Base-by-base conservation (phyloP, 2,888 invertebrate genomes). In the Parelbella ahira region DNA sequence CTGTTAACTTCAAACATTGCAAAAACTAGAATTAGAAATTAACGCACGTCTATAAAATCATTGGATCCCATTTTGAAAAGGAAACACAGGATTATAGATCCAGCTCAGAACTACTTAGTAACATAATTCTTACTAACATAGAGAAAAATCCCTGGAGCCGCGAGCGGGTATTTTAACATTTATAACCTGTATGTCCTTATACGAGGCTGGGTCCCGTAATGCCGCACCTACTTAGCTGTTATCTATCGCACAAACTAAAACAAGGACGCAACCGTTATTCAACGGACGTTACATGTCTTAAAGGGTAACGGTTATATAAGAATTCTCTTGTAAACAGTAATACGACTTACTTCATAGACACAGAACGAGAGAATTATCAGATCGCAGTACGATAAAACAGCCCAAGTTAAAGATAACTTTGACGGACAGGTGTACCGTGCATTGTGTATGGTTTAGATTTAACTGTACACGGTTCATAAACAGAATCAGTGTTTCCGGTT, bases 301-400 rank as follows among this genome's bases (percentile, higher is more conserved):
- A 49, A 53, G 52, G 51, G 51, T 58, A 57, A 59, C 56, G 53
- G 57, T 44, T 44, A 24, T 33, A 34, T 34, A 27, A 42, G 36
- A 39, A 32, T 39, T 39, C 38, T 39, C 39, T 32, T 39, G 23
- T 38, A 25, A 39, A 32, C 39, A 25, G 39, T 42, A n/a, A n/a
- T n/a, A n/a, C n/a, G n/a, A n/a, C n/a, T n/a, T n/a, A n/a, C n/a
- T n/a, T n/a, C n/a, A n/a, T n/a, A n/a, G n/a, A n/a, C n/a, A n/a
- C n/a, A n/a, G n/a, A n/a, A n/a, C n/a, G n/a, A n/a, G n/a, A n/a
- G n/a, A n/a, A n/a, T n/a, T n/a, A n/a, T n/a, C n/a, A n/a, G n/a
- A n/a, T n/a, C n/a, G n/a, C n/a, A n/a, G 21, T 28, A 19, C 13
- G 28, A 37, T 37, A 13, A 28, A 28, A 37, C 20, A 20, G 20